Evolutionary conservation across 1,140 invertebrate genomes (phyloP).

Genomic region (Nomia melanderi): DNA sequence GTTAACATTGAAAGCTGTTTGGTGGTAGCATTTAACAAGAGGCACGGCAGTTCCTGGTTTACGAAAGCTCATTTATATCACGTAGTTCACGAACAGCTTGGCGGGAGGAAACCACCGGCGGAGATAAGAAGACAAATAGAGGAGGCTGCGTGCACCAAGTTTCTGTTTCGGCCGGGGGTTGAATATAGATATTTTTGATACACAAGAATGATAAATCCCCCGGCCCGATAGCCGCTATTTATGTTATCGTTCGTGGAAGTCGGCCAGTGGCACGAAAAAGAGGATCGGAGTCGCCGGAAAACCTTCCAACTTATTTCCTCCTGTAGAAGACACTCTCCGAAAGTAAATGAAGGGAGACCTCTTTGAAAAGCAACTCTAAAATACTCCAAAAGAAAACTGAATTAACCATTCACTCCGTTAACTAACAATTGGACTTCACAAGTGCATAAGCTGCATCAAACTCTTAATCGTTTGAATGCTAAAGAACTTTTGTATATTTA

Average conservation of each 20-base stretch:
- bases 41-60: conserved; percentile 5
- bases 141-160: conserved; percentile 9
- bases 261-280: background rate
- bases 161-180: background rate
- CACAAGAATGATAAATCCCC: background rate
- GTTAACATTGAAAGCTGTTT: conserved; percentile 30
- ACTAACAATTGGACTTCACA: too few species aligned
- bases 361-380: too few species aligned
- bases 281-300: background rate
- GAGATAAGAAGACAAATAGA: conserved; percentile 36
- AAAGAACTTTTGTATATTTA: too few species aligned
- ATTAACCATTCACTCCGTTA: too few species aligned
- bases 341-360: too few species aligned
- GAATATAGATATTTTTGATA: conserved; percentile 2
- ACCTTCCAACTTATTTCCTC: too few species aligned
- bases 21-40: conserved; percentile 21
- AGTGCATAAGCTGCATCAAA: too few species aligned
- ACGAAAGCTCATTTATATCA: conserved; percentile 32
- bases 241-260: background rate
- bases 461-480: too few species aligned
- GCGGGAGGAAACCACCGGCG: background rate
- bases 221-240: background rate
- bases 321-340: too few species aligned
- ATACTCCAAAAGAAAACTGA: too few species aligned
- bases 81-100: background rate